Evolutionary conservation across 2,888 invertebrate genomes (phyloP).

Genomic region (Drosophila falleni): DNA sequence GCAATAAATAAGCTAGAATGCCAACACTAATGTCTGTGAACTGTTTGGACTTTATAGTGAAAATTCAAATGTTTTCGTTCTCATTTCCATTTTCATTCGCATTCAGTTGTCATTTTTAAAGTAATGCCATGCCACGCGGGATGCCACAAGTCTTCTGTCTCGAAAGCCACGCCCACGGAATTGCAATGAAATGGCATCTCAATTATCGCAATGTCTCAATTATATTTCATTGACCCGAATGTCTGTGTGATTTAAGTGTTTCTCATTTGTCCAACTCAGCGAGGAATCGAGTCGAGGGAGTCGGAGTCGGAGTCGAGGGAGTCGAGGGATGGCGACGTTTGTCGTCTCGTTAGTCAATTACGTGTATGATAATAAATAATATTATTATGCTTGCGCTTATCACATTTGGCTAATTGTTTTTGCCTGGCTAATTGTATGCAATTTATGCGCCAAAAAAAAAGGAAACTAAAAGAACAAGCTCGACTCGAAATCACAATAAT

Average conservation of each 20-base stretch:
- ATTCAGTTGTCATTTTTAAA: slow-evolving; percentile 3
- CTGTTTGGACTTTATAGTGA: slow-evolving; percentile 5
- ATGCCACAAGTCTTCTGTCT: background rate
- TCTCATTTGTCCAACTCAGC: slow-evolving; percentile 27
- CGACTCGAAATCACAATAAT: slow-evolving; percentile 56
- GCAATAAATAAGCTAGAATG: background rate
- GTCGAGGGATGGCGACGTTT: background rate
- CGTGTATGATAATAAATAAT: slow-evolving; percentile 57
- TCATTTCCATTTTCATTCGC: background rate
- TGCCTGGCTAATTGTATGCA: slow-evolving; percentile 71
- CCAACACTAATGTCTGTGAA: background rate
- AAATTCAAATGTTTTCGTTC: slow-evolving; percentile 12
- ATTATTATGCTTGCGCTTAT: slow-evolving; percentile 62
- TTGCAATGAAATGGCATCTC: slow-evolving; percentile 35
- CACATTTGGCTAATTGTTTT: slow-evolving; percentile 74
- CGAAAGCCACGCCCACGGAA: slow-evolving; percentile 26
- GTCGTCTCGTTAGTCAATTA: slow-evolving; percentile 49
- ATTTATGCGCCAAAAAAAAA: slow-evolving; percentile 43
- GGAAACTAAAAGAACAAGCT: background rate
- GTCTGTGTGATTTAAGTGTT: slow-evolving; percentile 37
- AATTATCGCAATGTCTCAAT: slow-evolving; percentile 51
- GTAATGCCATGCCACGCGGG: slow-evolving; percentile 11
- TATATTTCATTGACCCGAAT: slow-evolving; percentile 49
- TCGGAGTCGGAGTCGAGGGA: too few species aligned
- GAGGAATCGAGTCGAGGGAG: background rate